phyloP scores from a whole-genome alignment of 2,888 invertebrate genomes.

The Sussaba pulchella region DNA sequence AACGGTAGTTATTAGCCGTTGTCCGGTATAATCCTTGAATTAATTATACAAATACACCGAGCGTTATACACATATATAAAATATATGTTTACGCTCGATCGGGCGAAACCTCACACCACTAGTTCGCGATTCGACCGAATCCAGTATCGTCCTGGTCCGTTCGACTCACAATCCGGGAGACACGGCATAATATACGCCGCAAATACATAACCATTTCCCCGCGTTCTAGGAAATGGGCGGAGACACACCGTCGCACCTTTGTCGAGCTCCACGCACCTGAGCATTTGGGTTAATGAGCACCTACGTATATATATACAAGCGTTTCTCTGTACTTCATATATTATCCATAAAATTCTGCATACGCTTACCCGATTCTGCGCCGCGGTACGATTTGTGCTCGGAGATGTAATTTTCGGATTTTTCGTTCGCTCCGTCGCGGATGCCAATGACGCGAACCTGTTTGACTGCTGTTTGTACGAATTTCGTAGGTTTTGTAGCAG shows the following conservation, averaged over 20 bases:
- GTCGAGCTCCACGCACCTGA: slow-evolving; percentile 43
- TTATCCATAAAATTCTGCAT: slow-evolving; percentile 5
- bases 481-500: background rate
- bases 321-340: slow-evolving; percentile 3
- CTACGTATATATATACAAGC: slow-evolving; percentile 38
- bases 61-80: slow-evolving; percentile 15
- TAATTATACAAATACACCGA: slow-evolving; percentile 74
- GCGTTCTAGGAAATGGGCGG: slow-evolving; percentile 57
- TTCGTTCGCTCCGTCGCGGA: slow-evolving; percentile 8
- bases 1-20: slow-evolving; percentile 70
- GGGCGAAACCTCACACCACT: slow-evolving; percentile 37
- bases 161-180: slow-evolving; percentile 33
- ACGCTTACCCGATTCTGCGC: background rate
- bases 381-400: background rate
- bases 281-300: slow-evolving; percentile 61
- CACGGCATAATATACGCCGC: slow-evolving; percentile 29
- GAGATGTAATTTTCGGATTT: background rate
- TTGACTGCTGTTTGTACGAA: slow-evolving; percentile 12
- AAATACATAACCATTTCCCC: slow-evolving; percentile 34
- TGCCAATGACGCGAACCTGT: slow-evolving; percentile 19
- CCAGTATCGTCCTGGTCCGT: slow-evolving; percentile 29
- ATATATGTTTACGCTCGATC: slow-evolving; percentile 23
- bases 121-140: slow-evolving; percentile 39
- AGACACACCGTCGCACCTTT: slow-evolving; percentile 54
- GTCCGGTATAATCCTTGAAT: slow-evolving; percentile 74